phyloP scores from a whole-genome alignment of 2,797 vertebrate species.

The Lacerta agilis region DNA sequence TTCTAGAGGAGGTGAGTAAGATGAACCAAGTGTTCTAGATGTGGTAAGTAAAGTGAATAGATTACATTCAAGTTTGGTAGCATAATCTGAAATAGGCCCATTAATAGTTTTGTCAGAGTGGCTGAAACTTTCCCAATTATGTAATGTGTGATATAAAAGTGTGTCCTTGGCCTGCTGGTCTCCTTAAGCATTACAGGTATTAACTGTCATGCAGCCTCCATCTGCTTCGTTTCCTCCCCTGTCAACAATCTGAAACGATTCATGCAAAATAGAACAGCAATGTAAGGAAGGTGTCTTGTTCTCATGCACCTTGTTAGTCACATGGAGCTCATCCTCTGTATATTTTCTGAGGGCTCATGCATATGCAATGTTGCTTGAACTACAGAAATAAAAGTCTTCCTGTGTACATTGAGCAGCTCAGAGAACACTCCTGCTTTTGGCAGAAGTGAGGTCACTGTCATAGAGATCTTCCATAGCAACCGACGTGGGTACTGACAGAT shows the following conservation, averaged over 20 bases:
- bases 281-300: neutral
- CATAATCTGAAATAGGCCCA: neutral
- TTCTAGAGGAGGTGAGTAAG: neutral
- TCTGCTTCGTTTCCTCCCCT: neutral
- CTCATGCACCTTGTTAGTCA: neutral
- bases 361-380: neutral
- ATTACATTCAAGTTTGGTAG: neutral
- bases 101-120: neutral
- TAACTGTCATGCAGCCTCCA: neutral
- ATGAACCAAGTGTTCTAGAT: neutral
- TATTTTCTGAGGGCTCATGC: neutral
- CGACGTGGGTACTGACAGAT: neutral
- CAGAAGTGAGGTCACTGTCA: slow-evolving; percentile 11
- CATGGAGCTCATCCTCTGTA: neutral
- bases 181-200: neutral
- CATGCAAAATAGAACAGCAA: neutral
- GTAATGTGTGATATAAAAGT: neutral
- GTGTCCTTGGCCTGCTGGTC: no score
- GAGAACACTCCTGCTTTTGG: neutral
- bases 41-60: neutral
- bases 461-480: slow-evolving; percentile 34
- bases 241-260: neutral
- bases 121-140: neutral
- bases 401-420: neutral
- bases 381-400: neutral